These are phyloP conservation scores for Phortica variegata DNA, from an alignment of 1,140 invertebrate genomes.

Conservation along the genomic window DNA sequence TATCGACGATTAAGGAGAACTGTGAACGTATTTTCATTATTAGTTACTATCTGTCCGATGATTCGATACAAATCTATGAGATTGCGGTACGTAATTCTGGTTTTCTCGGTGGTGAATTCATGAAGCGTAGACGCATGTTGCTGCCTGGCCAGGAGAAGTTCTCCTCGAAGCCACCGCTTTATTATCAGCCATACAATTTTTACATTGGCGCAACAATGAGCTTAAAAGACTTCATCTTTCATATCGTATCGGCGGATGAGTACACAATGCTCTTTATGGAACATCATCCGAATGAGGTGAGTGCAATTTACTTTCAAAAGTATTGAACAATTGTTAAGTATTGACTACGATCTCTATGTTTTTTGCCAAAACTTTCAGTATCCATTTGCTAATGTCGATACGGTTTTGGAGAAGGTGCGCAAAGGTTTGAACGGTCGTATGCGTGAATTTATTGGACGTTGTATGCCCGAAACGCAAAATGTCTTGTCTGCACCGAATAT, in stretches of 20 bases:
- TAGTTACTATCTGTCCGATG: slow-evolving; percentile 78
- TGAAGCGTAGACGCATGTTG: slow-evolving; percentile 66
- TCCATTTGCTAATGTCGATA: slow-evolving; percentile 66
- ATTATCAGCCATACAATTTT: slow-evolving; percentile 75
- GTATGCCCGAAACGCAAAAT: slow-evolving; percentile 17
- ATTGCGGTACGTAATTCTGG: slow-evolving; percentile 73
- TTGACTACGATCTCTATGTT: slow-evolving; percentile 22
- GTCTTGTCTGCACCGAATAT: slow-evolving; percentile 9
- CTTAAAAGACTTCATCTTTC: slow-evolving; percentile 75
- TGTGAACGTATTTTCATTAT: slow-evolving; percentile 75
- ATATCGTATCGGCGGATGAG: slow-evolving; percentile 78
- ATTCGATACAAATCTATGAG: slow-evolving; percentile 81
- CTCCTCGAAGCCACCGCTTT: slow-evolving; percentile 68
- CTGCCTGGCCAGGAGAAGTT: slow-evolving; percentile 74
- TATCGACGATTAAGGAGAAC: slow-evolving; percentile 71
- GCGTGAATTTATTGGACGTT: slow-evolving; percentile 20
- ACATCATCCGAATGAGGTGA: slow-evolving; percentile 68
- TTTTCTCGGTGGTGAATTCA: slow-evolving; percentile 68
- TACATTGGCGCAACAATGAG: slow-evolving; percentile 76
- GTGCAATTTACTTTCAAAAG: no score
- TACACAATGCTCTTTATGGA: slow-evolving; percentile 88
- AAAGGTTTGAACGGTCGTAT: slow-evolving; percentile 58
- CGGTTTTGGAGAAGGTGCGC: slow-evolving; percentile 72
- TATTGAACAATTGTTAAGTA: no score
- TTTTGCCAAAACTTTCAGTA: no score